Percentiles rank a stretch among this genome's conserved stretches.
Conservation (phyloP, 1,140 invertebrate species). For the Nebria ingens region DNA sequence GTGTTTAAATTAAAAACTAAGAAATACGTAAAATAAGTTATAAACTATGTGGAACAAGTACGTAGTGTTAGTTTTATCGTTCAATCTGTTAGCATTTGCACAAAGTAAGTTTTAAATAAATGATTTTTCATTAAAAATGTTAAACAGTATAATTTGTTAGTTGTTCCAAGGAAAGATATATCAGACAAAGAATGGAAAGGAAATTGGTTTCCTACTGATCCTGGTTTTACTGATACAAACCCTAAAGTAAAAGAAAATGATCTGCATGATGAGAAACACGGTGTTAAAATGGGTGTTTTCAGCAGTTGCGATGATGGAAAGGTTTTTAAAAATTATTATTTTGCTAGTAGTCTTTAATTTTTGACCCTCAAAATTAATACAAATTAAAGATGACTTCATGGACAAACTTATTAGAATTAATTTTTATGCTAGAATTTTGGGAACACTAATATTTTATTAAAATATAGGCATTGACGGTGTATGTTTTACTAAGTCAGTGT, state of each 20-base stretch:
- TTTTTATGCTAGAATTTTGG: too few relatives aligned
- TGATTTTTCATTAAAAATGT: background rate
- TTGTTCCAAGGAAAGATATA: background rate
- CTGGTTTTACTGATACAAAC: slow-evolving; percentile 24
- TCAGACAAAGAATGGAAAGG: slow-evolving; percentile 32
- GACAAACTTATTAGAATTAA: too few relatives aligned
- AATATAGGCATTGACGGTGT: too few relatives aligned
- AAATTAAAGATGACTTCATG: slow-evolving; percentile 14
- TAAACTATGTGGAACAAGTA: too few relatives aligned
- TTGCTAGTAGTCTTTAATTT: slow-evolving; percentile 5
- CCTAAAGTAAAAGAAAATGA: slow-evolving; percentile 18
- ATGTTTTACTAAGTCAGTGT: too few relatives aligned
- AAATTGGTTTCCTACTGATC: slow-evolving; percentile 37
- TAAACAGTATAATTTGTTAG: background rate
- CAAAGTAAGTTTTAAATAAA: background rate
- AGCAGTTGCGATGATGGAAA: slow-evolving; percentile 58
- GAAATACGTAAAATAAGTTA: too few relatives aligned
- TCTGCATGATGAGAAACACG: slow-evolving; percentile 32
- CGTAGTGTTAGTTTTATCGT: too few relatives aligned
- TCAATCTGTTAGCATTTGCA: background rate
- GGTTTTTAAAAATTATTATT: slow-evolving; percentile 36
- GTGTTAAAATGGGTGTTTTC: slow-evolving; percentile 46
- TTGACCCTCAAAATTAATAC: slow-evolving; percentile 13
- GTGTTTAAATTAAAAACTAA: too few relatives aligned
- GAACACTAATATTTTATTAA: slow-evolving; percentile 14